Evolutionary conservation across 2,797 vertebrate genomes (phyloP), one percentile per base, ranked within the genome.

Genomic region (Melanotaenia parkinsoni): DNA sequence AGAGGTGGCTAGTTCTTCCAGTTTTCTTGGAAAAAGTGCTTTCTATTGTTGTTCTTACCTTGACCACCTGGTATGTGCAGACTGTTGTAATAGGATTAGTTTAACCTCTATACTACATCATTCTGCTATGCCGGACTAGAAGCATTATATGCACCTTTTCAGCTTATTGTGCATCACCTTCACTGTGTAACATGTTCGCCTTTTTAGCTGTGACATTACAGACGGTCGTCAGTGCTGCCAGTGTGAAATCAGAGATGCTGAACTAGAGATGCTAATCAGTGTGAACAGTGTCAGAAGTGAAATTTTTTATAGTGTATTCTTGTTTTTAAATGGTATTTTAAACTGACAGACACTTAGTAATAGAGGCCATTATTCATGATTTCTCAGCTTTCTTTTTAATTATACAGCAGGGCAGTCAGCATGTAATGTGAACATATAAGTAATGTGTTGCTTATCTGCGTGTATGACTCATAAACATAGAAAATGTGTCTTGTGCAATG

Each of bases 31-130:
- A 38, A 58, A 70, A 84, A 58, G 58, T 43, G 50, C 11, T 51
- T 22, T 51, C 43, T 24, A 59, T 63, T 45, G 22, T 72, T 82
- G 24, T 76, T 77, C 33, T 80, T 74, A 70, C 62, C 38, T 62
- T 67, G 38, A 71, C 71, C 12, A 26, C 47, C 20, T 80, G 73
- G 78, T 87, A 88, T 86, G 82, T 63, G 58, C 64, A 68, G 70
- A 72, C 71, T 4, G 13, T 50, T 63, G 53, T 81, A 86, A 90
- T 74, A 77, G 72, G 77, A 84, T 88, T 88, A 86, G 76, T 83
- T 80, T 85, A 72, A 79, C 43, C 66, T 65, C 71, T 83, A 67
- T 77, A 80, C 62, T 63, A 38, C 73, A 59, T 72, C 60, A 58
- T 67, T 75, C 64, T 76, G 58, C 54, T 50, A 53, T 51, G 62